Conservation (phyloP, 2,113 vertebrate species). For the Hymenochirus boettgeri region DNA sequence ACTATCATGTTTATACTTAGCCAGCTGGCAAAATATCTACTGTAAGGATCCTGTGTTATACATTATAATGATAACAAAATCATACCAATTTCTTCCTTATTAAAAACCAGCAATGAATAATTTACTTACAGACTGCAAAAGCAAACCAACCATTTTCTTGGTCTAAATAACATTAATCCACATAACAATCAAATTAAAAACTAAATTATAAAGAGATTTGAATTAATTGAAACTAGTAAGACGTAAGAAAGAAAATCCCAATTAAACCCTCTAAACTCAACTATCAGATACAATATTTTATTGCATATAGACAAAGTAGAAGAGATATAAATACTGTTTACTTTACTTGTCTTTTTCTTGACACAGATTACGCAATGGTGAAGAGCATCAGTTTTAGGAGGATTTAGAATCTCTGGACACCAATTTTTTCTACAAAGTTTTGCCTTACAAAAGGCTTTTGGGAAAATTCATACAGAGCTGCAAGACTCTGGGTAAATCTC, state of each 20-base stretch:
- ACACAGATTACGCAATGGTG: too few relatives aligned
- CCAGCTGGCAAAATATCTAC: not conserved
- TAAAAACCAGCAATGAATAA: slow-evolving; percentile 18
- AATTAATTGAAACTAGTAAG: slow-evolving; percentile 31
- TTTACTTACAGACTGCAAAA: slow-evolving; percentile 23
- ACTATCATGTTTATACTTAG: slow-evolving; percentile 6
- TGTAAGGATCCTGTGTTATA: not conserved
- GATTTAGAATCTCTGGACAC: too few relatives aligned
- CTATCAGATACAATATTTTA: not conserved
- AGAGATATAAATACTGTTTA: not conserved
- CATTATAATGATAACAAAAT: slow-evolving; percentile 13
- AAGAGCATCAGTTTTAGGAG: too few relatives aligned
- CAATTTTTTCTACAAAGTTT: too few relatives aligned
- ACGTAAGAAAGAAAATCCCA: slow-evolving; percentile 3
- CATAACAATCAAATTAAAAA: slow-evolving; percentile 38
- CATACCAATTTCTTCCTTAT: slow-evolving; percentile 15
- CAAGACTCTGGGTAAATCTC: too few relatives aligned
- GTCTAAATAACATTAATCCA: slow-evolving; percentile 33
- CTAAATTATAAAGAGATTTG: slow-evolving; percentile 38
- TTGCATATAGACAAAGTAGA: not conserved
- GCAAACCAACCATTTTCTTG: slow-evolving; percentile 30
- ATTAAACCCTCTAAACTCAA: slow-evolving; percentile 8
- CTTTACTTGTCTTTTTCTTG: too few relatives aligned
- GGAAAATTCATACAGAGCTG: too few relatives aligned
- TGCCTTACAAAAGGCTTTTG: too few relatives aligned